Conservation (phyloP, 2,888 invertebrate species). For the Meganola albula region DNA sequence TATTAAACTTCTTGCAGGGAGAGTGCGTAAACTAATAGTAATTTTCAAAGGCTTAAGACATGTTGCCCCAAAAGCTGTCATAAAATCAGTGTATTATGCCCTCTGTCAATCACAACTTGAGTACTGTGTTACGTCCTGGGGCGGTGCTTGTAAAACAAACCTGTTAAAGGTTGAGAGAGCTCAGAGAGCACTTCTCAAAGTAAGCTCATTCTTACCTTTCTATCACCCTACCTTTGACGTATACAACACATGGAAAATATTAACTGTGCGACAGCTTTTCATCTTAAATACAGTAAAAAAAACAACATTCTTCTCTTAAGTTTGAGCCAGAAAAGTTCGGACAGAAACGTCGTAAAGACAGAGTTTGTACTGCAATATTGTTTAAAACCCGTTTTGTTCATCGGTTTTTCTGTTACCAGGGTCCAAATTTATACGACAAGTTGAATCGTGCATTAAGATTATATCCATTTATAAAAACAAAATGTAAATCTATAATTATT, state of each 20-base stretch:
- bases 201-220: constrained; percentile 1
- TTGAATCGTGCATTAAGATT: background rate
- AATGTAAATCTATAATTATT: background rate
- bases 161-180: constrained; percentile 1
- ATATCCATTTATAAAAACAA: constrained; percentile 2
- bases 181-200: constrained; percentile 5
- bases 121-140: constrained; percentile 19
- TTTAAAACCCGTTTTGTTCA: constrained; percentile 2
- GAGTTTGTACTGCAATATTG: constrained; percentile 2
- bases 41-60: constrained; percentile 13
- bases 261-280: background rate
- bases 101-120: constrained; percentile 16
- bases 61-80: constrained; percentile 7
- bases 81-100: constrained; percentile 16
- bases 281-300: background rate
- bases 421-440: constrained; percentile 2
- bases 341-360: constrained; percentile 1
- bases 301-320: background rate
- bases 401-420: constrained; percentile 5
- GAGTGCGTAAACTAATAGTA: constrained; percentile 15
- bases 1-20: constrained; percentile 9
- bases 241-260: background rate
- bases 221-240: constrained; percentile 2
- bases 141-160: constrained; percentile 10
- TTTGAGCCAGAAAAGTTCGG: background rate